Conservation (phyloP, 2,797 vertebrate species). For the Sparidentex hasta region DNA sequence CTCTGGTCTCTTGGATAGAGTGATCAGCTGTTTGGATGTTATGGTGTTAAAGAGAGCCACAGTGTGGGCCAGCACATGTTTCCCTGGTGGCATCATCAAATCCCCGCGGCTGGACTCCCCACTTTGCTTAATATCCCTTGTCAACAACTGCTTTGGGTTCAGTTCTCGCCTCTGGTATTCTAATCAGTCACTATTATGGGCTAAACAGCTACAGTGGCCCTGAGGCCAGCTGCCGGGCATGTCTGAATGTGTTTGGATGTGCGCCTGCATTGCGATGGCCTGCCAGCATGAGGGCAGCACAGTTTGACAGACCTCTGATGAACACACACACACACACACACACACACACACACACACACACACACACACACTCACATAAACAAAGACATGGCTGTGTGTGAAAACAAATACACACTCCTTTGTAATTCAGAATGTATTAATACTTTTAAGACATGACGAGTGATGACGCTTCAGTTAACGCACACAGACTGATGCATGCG, state of each 20-base stretch:
- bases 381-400: not conserved
- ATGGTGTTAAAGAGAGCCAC: conserved; percentile 70
- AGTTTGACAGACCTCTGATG: conserved; percentile 58
- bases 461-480: conserved; percentile 7
- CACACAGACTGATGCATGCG: conserved; percentile 2
- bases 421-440: conserved; percentile 56
- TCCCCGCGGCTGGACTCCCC: conserved; percentile 72
- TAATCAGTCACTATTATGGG: conserved; percentile 77
- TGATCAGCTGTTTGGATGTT: conserved; percentile 78
- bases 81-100: conserved; percentile 78
- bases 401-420: conserved; percentile 20
- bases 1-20: conserved; percentile 58
- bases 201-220: conserved; percentile 68
- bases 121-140: conserved; percentile 79
- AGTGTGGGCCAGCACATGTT: conserved; percentile 75
- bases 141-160: conserved; percentile 81
- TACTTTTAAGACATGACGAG: conserved; percentile 34
- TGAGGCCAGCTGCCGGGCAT: conserved; percentile 72
- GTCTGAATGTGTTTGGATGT: conserved; percentile 69
- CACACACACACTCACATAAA: not conserved
- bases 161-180: conserved; percentile 73
- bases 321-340: conserved; percentile 33
- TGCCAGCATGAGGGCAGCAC: conserved; percentile 68
- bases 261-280: conserved; percentile 64
- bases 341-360: not conserved